Base-by-base conservation (phyloP, 1,140 invertebrate genomes). In the Bombyx mandarina region DNA sequence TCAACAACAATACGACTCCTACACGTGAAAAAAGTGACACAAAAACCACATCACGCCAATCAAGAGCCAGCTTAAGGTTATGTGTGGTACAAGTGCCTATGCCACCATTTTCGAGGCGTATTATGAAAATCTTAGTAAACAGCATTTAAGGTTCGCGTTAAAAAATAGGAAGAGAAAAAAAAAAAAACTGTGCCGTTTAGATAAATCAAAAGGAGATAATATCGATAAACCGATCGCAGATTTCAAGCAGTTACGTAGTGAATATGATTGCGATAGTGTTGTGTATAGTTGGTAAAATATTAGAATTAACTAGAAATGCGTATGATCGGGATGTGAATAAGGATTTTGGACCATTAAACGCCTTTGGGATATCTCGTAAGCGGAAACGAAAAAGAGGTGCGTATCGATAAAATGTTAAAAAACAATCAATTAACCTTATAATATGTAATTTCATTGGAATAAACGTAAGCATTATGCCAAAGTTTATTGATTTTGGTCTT, bases 251-350 rank as follows among this genome's bases (percentile, higher is more conserved):
- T 35, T 35, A 35, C 4, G 8, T 51, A 9, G 50, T 53, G 44
- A 65, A 72, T 59, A 84, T 84, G 81, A 82, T 84, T 54, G 78
- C 65, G 18, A 56, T 81, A 56, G 72, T 81, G 60, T 65, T 81
- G 67, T 82, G 72, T 54, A 61, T 85, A 52, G 61, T 81, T 63
- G 71, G 69, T 5, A 77, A 76, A 63, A 63, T 82, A 62, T 67
- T 79, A 56, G 69, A 78, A 43, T 56, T 77, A 44, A 67, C 69
- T 48, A 77, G 68, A 66, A 69, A 54, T 71, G 66, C 54, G 45
- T 69, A 67, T 62, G 44, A 45, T 45, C 59, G 45, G 52, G 56
- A 44, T 46, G 55, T 55, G 9, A 46, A 43, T 45, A 35, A 68
- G 45, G 35, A 58, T 57, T 8, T 56, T 51, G 6, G 22, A 61